phyloP scores from a whole-genome alignment of 2,888 invertebrate genomes.

The Sipunculus nudus region DNA sequence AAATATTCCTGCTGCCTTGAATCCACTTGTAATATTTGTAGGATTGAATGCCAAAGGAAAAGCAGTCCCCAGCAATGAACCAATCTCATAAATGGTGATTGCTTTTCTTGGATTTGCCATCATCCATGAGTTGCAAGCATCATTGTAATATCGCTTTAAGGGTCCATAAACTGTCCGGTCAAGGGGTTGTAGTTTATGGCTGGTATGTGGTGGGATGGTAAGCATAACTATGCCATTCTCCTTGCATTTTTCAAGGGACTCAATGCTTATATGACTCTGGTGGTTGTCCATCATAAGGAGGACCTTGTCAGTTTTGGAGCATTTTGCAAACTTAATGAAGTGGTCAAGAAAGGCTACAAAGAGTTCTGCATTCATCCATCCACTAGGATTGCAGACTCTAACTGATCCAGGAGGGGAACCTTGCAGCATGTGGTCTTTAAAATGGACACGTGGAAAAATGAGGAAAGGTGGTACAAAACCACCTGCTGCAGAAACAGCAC shows the following conservation, averaged over 20 bases:
- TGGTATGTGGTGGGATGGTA: slow-evolving; percentile 49
- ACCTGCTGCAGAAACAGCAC: slow-evolving; percentile 6
- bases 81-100: slow-evolving; percentile 62
- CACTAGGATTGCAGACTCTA: slow-evolving; percentile 6
- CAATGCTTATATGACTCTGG: slow-evolving; percentile 42
- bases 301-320: slow-evolving; percentile 42
- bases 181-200: slow-evolving; percentile 65
- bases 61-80: neutral
- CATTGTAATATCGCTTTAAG: slow-evolving; percentile 55
- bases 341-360: slow-evolving; percentile 37
- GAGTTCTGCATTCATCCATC: slow-evolving; percentile 36
- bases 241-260: slow-evolving; percentile 47
- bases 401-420: no score
- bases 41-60: no score
- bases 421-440: no score
- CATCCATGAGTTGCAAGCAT: slow-evolving; percentile 47
- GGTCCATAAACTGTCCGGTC: slow-evolving; percentile 62
- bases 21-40: no score
- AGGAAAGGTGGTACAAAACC: slow-evolving; percentile 15
- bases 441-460: slow-evolving; percentile 19
- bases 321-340: slow-evolving; percentile 45
- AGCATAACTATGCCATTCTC: slow-evolving; percentile 60
- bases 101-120: slow-evolving; percentile 56
- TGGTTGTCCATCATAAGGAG: slow-evolving; percentile 51
- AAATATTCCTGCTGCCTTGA: no score